Evolutionary conservation across 2,888 invertebrate genomes (phyloP), one percentile per base, ranked within the genome.

Genomic region (Coecobrya sp.): DNA sequence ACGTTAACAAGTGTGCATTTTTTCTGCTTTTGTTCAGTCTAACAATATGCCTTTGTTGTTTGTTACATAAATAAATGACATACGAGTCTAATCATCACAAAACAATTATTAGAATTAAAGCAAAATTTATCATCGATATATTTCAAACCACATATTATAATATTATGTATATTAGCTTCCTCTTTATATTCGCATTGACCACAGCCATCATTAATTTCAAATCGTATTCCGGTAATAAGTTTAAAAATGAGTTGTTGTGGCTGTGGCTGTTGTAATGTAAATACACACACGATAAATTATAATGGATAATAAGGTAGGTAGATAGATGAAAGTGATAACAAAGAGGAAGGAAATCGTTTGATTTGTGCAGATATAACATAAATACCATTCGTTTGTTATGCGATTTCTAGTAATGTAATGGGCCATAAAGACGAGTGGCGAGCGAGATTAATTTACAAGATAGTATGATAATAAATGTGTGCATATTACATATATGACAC

Each of bases 301-400:
- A 65, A 25, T 65, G 27, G 25, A 65, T 65, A 65, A 7, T 36
- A 7, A 36, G 36, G 3, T 36, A 36, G 3, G 4, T 36, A 30
- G 68, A 68, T 68, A 62, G 30, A 8, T 10, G 68, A 68, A 68
- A 27, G 25, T 27, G 65, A 65, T 65, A 65, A 65, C 11, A 2
- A 27, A 36, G 68, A 68, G 68, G 68, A 68, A 68, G 68, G 68
- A 68, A 68, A 68, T 68, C 30, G 4, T 68, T 59, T 19, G 19
- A 59, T 59, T 59, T 59, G 19, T 19, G 0, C 19, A n/a, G 59
- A 59, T 59, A n/a, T n/a, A n/a, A n/a, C n/a, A n/a, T n/a, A n/a
- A n/a, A n/a, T n/a, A 22, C 19, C 4, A 4, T 19, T 59, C 36
- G 36, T 36, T 19, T 59, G 19, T 59, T 59, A 59, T 4, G 36